These are phyloP conservation scores for Bombyx mandarina DNA, from an alignment of 1,140 invertebrate species.

Conservation along the genomic window DNA sequence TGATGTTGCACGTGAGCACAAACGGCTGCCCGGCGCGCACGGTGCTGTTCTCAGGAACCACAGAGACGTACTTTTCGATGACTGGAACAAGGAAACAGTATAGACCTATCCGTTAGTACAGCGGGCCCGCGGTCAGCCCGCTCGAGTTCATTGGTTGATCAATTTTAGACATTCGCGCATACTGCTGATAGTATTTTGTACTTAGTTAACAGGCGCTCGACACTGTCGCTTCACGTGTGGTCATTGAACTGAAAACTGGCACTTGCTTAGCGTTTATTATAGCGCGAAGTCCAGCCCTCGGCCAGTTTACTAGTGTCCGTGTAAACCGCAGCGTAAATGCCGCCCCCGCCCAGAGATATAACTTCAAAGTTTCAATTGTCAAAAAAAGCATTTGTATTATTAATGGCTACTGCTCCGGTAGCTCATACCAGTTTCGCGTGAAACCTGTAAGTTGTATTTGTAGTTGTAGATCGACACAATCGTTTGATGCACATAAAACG, in stretches of 20 bases:
- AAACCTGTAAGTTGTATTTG: too few species aligned
- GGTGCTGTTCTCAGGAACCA: conserved; percentile 32
- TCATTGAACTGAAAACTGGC: background rate
- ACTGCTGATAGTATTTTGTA: too few species aligned
- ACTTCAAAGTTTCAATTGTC: too few species aligned
- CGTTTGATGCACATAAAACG: too few species aligned
- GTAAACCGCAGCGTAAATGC: background rate
- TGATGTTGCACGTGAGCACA: conserved; percentile 39
- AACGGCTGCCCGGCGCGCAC: conserved; percentile 41
- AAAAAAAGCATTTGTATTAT: too few species aligned
- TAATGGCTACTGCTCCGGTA: too few species aligned
- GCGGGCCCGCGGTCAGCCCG: background rate
- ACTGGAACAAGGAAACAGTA: conserved; percentile 21
- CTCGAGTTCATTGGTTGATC: too few species aligned
- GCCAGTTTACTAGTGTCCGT: background rate
- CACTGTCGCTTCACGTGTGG: background rate
- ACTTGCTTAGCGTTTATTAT: background rate
- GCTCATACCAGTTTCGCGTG: too few species aligned
- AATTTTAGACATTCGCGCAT: too few species aligned
- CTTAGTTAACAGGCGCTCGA: too few species aligned
- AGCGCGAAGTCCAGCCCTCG: background rate
- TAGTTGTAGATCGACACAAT: too few species aligned
- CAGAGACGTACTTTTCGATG: conserved; percentile 42
- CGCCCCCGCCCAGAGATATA: too few species aligned
- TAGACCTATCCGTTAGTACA: background rate